phyloP scores from a whole-genome alignment of 2,888 invertebrate genomes.

The Dione vanillae region DNA sequence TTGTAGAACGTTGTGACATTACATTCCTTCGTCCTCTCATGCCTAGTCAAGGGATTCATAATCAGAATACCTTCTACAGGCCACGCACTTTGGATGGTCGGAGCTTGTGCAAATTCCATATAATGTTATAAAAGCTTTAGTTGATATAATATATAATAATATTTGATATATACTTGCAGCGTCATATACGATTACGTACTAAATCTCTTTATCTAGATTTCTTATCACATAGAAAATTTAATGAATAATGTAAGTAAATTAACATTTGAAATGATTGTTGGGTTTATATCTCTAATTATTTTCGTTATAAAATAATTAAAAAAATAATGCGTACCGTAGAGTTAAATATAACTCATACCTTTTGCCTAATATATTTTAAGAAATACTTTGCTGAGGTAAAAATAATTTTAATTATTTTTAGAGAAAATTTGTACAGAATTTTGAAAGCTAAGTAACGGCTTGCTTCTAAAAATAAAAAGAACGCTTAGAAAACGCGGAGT shows the following conservation, averaged over 20 bases:
- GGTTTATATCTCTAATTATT: no score
- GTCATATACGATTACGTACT: no score
- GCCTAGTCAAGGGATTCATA: constrained; percentile 30
- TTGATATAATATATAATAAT: not conserved
- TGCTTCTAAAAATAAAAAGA: constrained; percentile 22
- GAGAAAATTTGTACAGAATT: not conserved
- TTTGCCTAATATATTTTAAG: no score
- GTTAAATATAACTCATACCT: no score
- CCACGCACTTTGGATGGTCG: not conserved
- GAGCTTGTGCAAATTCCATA: constrained; percentile 9
- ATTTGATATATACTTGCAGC: no score
- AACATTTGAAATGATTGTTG: no score
- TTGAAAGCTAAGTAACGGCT: not conserved
- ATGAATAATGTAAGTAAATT: no score
- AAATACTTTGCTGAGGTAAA: no score
- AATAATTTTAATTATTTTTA: not conserved
- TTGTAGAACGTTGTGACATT: constrained; percentile 11
- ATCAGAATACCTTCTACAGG: constrained; percentile 23
- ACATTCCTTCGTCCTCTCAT: constrained; percentile 16
- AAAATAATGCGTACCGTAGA: no score
- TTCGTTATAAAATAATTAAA: no score
- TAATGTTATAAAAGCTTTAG: not conserved
- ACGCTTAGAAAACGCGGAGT: constrained; percentile 4
- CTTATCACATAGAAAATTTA: no score
- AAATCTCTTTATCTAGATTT: no score